These are phyloP conservation scores for Rhizomys pruinosus DNA, from an alignment of 2,113 vertebrate species.

Conservation along the genomic window DNA sequence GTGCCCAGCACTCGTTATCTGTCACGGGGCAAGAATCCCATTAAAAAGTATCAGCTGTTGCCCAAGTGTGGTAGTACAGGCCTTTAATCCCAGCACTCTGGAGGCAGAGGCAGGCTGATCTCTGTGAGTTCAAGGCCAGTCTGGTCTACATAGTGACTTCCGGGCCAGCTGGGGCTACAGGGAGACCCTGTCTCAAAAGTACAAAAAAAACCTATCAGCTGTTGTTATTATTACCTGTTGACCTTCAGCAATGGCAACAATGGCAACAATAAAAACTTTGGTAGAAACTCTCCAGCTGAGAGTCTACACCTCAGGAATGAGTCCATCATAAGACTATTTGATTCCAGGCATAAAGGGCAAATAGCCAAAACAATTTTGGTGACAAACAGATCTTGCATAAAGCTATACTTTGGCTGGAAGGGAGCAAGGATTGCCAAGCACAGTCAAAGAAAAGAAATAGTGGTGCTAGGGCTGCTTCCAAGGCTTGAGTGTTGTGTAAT, in stretches of 20 bases:
- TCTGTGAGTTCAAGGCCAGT: too few relatives aligned
- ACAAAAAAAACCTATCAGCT: not conserved
- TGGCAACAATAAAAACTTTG: conserved; percentile 34
- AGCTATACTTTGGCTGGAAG: conserved; percentile 64
- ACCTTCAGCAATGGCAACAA: not conserved
- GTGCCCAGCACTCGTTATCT: not conserved
- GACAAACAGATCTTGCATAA: conserved; percentile 69
- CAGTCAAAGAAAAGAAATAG: conserved; percentile 73
- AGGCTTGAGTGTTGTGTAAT: conserved; percentile 76
- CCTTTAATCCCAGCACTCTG: too few relatives aligned
- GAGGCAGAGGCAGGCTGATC: too few relatives aligned
- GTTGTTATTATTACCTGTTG: conserved; percentile 52
- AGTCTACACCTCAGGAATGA: conserved; percentile 55
- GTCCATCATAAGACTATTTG: conserved; percentile 39
- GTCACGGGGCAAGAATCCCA: not conserved
- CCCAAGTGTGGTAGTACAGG: too few relatives aligned
- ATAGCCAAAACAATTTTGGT: conserved; percentile 70
- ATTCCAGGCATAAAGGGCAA: conserved; percentile 65
- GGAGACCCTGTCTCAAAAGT: too few relatives aligned
- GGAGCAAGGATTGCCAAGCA: conserved; percentile 66
- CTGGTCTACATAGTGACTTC: too few relatives aligned
- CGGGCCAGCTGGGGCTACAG: too few relatives aligned
- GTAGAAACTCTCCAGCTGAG: not conserved
- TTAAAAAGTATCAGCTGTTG: not conserved
- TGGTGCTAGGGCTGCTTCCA: conserved; percentile 74